Conservation (phyloP, 2,888 invertebrate species). For the Gandaritis pyraliata region DNA sequence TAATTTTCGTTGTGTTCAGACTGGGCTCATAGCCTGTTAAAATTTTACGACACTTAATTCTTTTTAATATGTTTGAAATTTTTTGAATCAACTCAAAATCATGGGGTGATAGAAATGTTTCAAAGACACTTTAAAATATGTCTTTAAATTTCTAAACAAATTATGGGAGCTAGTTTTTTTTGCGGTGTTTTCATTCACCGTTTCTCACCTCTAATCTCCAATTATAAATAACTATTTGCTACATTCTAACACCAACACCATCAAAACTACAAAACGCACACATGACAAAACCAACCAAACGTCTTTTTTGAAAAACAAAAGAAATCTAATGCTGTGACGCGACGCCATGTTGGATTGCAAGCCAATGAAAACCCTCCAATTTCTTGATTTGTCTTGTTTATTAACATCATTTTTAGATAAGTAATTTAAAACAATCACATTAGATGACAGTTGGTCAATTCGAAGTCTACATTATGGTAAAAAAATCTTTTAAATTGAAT, state of each 20-base stretch:
- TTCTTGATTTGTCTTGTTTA: slow-evolving; percentile 1
- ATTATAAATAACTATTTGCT: not conserved
- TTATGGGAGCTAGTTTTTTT: not conserved
- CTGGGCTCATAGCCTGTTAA: too few species aligned
- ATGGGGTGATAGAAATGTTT: too few species aligned
- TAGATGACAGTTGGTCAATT: too few species aligned
- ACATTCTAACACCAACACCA: slow-evolving; percentile 39
- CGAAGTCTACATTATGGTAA: too few species aligned
- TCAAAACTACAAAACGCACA: slow-evolving; percentile 42
- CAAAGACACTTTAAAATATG: not conserved
- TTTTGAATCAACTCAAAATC: too few species aligned
- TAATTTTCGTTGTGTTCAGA: too few species aligned
- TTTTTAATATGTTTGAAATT: too few species aligned
- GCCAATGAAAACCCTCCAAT: slow-evolving; percentile 2
- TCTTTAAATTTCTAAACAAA: not conserved
- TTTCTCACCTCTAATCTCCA: not conserved
- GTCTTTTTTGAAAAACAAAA: slow-evolving; percentile 40
- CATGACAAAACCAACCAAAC: slow-evolving; percentile 33
- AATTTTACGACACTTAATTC: too few species aligned
- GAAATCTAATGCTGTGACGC: slow-evolving; percentile 19
- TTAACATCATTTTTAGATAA: not conserved
- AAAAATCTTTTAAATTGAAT: too few species aligned
- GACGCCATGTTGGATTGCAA: slow-evolving; percentile 1
- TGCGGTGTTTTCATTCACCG: not conserved
- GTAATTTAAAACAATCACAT: too few species aligned